Conservation (phyloP, 2,797 vertebrate species). For the Microhierax caerulescens region DNA sequence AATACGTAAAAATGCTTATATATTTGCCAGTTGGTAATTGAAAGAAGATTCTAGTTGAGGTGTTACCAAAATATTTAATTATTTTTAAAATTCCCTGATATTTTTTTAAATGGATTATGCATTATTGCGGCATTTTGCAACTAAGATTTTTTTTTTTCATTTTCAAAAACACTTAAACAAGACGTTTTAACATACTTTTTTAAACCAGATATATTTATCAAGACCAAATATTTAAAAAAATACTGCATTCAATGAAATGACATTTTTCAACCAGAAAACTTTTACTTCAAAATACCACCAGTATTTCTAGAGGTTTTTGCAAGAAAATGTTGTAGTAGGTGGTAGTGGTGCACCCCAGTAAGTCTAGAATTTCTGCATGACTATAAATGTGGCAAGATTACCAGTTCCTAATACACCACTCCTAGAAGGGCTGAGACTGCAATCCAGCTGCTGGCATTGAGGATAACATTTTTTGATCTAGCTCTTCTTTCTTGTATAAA, state of each 20-base stretch:
- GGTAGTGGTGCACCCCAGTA: background rate
- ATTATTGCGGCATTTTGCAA: background rate
- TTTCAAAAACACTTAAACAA: background rate
- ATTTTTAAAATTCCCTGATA: background rate
- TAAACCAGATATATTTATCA: background rate
- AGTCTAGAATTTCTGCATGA: background rate
- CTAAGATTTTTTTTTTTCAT: background rate
- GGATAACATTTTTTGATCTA: background rate
- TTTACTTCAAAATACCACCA: background rate
- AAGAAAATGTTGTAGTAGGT: background rate
- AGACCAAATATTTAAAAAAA: background rate
- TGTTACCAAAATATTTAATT: background rate
- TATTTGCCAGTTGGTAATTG: background rate
- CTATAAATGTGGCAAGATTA: background rate
- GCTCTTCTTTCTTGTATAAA: background rate
- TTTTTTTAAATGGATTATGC: accelerated
- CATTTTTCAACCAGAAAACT: background rate
- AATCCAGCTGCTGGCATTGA: background rate
- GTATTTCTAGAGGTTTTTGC: background rate
- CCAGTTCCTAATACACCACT: background rate
- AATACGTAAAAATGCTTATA: background rate
- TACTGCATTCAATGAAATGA: background rate
- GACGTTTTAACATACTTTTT: background rate
- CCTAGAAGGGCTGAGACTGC: background rate
- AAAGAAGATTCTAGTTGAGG: background rate